A percentile compares a stretch with the other conserved stretches of the same genome.
phyloP scores from a whole-genome alignment of 2,888 invertebrate genomes.

The Oscheius myriophilus region DNA sequence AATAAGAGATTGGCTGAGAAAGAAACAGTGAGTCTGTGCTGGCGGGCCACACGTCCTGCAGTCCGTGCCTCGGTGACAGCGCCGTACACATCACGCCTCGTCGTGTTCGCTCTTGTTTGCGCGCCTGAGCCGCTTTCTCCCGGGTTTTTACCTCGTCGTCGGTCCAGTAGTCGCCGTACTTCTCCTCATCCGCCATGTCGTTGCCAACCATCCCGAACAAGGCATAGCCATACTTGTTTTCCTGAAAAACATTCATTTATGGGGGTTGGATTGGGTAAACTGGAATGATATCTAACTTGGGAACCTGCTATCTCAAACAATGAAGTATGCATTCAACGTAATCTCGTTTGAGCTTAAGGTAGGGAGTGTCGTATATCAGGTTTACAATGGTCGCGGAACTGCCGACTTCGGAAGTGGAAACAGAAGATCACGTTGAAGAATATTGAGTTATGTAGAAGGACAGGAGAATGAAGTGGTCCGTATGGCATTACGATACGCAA shows the following conservation, averaged over 20 bases:
- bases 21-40: background rate
- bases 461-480: too few relatives aligned
- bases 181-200: constrained; percentile 10
- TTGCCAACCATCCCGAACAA: constrained; percentile 19
- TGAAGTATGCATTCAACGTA: too few relatives aligned
- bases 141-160: constrained; percentile 13
- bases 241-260: constrained; percentile 16
- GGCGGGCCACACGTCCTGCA: constrained; percentile 4
- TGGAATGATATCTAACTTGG: too few relatives aligned
- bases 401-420: too few relatives aligned
- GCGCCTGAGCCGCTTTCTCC: constrained; percentile 17
- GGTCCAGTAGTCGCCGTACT: constrained; percentile 24
- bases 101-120: constrained; percentile 24
- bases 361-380: too few relatives aligned
- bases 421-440: too few relatives aligned
- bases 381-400: too few relatives aligned
- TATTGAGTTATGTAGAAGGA: too few relatives aligned
- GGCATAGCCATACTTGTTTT: constrained; percentile 25
- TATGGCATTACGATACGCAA: too few relatives aligned
- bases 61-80: constrained; percentile 8
- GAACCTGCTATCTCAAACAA: too few relatives aligned
- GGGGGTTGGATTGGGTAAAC: too few relatives aligned
- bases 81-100: constrained; percentile 25
- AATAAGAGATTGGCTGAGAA: background rate
- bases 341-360: too few relatives aligned